Evolutionary conservation across 1,140 invertebrate species (phyloP).

Genomic region (Helicoverpa armigera): DNA sequence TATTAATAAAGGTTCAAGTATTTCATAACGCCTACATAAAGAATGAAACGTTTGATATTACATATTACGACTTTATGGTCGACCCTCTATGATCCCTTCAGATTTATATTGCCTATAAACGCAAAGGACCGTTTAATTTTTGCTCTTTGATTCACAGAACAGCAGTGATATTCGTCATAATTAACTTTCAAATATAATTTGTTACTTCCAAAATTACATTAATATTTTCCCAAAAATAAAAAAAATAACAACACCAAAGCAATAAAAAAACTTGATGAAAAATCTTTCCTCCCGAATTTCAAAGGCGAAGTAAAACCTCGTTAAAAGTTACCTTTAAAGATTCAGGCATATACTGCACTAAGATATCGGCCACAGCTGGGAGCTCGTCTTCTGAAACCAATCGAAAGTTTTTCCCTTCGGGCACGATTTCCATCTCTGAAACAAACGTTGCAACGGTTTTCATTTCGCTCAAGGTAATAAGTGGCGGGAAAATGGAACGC

Average conservation of each 20-base stretch:
- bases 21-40: no score
- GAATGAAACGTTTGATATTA: no score
- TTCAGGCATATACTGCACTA: constrained; percentile 92
- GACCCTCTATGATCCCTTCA: no score
- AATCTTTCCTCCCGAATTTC: not conserved
- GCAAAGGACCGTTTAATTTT: no score
- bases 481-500: not conserved
- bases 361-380: constrained; percentile 91
- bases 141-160: no score
- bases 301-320: constrained; percentile 5
- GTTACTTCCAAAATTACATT: no score
- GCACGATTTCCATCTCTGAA: constrained; percentile 92
- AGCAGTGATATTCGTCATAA: no score
- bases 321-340: constrained; percentile 91
- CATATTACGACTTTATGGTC: no score
- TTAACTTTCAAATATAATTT: no score
- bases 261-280: constrained; percentile 1
- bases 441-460: constrained; percentile 66
- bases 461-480: not conserved
- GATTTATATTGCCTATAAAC: no score
- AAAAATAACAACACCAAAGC: not conserved
- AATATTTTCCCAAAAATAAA: not conserved
- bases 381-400: constrained; percentile 93
- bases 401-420: constrained; percentile 94
- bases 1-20: no score